Conservation (phyloP, 2,888 invertebrate species). For the Nephrotoma appendiculata region DNA sequence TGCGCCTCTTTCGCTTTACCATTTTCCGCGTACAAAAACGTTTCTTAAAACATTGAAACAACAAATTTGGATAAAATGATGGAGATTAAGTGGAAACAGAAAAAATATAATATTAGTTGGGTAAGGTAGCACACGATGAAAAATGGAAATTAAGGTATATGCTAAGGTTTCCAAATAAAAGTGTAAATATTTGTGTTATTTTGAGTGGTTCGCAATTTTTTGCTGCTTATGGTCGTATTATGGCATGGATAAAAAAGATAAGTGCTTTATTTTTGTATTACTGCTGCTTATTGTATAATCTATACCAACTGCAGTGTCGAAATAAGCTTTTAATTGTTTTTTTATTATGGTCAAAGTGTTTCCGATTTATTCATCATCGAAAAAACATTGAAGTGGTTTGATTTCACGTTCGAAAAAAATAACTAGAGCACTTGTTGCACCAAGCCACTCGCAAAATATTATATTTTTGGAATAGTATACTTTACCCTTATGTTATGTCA, state of each 20-base stretch:
- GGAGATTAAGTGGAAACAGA: not conserved
- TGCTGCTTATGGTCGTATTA: not conserved
- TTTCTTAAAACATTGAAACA: not conserved
- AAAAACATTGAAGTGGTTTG: too few species aligned
- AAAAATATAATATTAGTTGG: not conserved
- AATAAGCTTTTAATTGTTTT: too few species aligned
- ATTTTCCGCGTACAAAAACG: not conserved
- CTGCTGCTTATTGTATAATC: not conserved
- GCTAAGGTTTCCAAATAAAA: not conserved
- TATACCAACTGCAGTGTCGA: too few species aligned
- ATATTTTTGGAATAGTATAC: too few species aligned
- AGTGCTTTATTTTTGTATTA: not conserved
- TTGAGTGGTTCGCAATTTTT: not conserved
- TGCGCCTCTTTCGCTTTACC: not conserved
- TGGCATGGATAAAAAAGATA: not conserved
- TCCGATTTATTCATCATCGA: too few species aligned
- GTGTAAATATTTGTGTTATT: not conserved
- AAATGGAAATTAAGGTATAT: not conserved
- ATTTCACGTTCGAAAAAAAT: too few species aligned
- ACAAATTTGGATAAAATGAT: not conserved
- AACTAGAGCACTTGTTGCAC: too few species aligned
- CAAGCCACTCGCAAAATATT: too few species aligned
- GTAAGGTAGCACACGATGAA: not conserved
- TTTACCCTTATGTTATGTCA: too few species aligned
- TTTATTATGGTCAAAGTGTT: too few species aligned